These are phyloP conservation scores for Austrofundulus limnaeus DNA, from an alignment of 2,113 vertebrate genomes.

Conservation along the genomic window DNA sequence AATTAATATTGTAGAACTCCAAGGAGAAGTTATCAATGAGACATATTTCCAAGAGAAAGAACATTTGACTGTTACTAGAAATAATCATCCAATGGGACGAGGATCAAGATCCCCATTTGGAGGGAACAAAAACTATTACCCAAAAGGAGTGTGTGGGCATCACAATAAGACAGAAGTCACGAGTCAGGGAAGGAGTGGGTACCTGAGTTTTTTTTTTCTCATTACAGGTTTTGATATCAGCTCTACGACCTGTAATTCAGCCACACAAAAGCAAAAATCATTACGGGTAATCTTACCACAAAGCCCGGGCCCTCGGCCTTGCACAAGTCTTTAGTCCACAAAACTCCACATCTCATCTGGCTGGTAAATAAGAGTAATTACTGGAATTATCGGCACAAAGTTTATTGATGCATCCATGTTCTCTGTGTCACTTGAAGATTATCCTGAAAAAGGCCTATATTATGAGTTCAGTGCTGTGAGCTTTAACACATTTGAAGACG, in stretches of 20 bases:
- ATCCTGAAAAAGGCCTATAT: background rate
- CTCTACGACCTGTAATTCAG: slow-evolving; percentile 45
- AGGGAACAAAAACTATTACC: slow-evolving; percentile 52
- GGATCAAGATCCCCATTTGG: slow-evolving; percentile 37
- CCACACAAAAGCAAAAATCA: slow-evolving; percentile 50
- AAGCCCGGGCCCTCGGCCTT: background rate
- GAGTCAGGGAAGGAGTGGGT: slow-evolving; percentile 31
- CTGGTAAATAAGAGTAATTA: slow-evolving; percentile 36
- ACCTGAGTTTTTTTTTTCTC: slow-evolving; percentile 21
- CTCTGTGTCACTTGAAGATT: background rate
- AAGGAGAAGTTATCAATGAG: background rate
- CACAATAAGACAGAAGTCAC: slow-evolving; percentile 59
- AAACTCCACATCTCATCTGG: slow-evolving; percentile 18
- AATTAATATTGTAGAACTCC: background rate
- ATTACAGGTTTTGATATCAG: slow-evolving; percentile 42
- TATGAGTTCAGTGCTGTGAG: slow-evolving; percentile 9
- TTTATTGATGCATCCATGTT: slow-evolving; percentile 15
- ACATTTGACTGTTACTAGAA: background rate
- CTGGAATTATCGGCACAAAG: slow-evolving; percentile 3
- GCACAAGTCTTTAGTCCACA: background rate
- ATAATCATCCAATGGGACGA: slow-evolving; percentile 27
- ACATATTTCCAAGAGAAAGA: background rate
- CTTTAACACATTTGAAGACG: background rate
- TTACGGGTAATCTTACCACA: slow-evolving; percentile 54
- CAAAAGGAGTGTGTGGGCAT: slow-evolving; percentile 22